Base-by-base conservation (phyloP, 2,113 vertebrate species). In the Vidua macroura region DNA sequence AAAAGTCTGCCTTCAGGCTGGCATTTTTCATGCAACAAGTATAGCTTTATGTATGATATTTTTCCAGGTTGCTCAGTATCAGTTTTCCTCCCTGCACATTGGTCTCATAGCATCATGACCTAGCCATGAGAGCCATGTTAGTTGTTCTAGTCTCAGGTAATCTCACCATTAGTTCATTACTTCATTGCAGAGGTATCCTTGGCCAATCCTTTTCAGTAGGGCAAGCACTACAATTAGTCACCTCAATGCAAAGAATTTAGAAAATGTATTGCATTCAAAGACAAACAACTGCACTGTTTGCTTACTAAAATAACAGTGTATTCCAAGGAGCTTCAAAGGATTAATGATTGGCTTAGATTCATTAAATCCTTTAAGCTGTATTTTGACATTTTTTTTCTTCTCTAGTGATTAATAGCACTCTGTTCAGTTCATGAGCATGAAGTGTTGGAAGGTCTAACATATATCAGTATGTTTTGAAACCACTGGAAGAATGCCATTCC, bases 381-480 rank as follows among this genome's bases (percentile, higher is more conserved):
- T 90, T 95, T 88, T 88, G 76, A 80, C 25, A 51, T 78, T 94
- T 97, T 93, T 93, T 75, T 41, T 86, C 43, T 94, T 92, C 72
- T 85, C 49, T 64, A 83, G 35, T 86, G 33, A 90, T 80, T 82
- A 73, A 75, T n/a, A 93, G 46, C 46, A 74, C 53, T 74, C 60
- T 83, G 15, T 72, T 77, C 55, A 75, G 76, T 18, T 87, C 82
- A 90, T 23, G 20, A 80, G 11, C 43, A 64, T 82, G 67, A 93
- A 86, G 62, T 86, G 37, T 77, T 87, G 52, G 64, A 94, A 80
- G 18, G 44, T 76, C 11, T 60, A 51, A 85, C 37, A 69, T 76
- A 23, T 13, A 66, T 55, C 77, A 81, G 28, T 30, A 67, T 49
- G 22, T 85, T 85, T 68, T 83, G 30, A 92, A 88, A 83, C 41